Base-by-base conservation (phyloP, 2,888 invertebrate species). In the Disparrhopalites patrizii region DNA sequence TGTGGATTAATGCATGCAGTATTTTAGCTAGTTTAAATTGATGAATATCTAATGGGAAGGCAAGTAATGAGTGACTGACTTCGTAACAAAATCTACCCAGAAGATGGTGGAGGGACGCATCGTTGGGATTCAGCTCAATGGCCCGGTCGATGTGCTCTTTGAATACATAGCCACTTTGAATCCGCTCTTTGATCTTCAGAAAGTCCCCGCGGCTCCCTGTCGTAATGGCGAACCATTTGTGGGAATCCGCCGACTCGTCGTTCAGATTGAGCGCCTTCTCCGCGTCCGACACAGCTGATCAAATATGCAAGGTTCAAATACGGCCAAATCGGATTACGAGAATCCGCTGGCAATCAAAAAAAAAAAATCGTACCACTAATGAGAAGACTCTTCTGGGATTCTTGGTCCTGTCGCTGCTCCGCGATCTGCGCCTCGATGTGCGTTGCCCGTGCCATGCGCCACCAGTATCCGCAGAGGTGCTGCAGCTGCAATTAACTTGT, bases 141-240 rank as follows among this genome's bases (percentile, higher is more conserved):
- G 89, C 88, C 73, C 80, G 81, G 76, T 86, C 85, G 50, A 89
- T 83, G 77, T 89, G 88, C 69, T 85, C 80, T 78, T 86, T 87
- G 76, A 88, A 89, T 23, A 80, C 75, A 76, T 82, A 82, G 0
- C 87, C 88, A 78, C 85, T 85, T 71, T 82, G 78, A 57, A 89
- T 86, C 79, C 84, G 86, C 50, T 87, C 86, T 76, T 84, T 84
- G 1, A 82, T 81, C 0, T 84, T 79, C 62, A 85, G 81, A 76
- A 82, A 85, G 63, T 87, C 85, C 3, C 62, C 62, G 30, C 83
- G 23, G 23, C 33, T 31, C n/a, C 88, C 88, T 55, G 87, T 76
- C n/a, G 87, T 81, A 55, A 89, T 85, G 1, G 88, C 89, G 78
- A 73, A 81, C 88, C 89, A 89, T 79, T 89, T 89, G 78, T 88